phyloP scores from a whole-genome alignment of 1,140 invertebrate genomes.

The Zeugodacus cucurbitae region DNA sequence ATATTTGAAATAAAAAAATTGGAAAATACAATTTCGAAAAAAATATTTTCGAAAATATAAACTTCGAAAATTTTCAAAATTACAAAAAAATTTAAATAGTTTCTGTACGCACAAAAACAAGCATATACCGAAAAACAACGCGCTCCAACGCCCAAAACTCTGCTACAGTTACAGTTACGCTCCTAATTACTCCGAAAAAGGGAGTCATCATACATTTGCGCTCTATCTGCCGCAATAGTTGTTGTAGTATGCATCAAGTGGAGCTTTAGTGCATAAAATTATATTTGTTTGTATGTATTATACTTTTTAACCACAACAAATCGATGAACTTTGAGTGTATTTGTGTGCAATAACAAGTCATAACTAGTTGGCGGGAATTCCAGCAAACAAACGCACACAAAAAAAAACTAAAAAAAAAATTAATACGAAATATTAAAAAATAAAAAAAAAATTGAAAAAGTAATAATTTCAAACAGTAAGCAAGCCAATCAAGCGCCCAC shows the following conservation, averaged over 20 bases:
- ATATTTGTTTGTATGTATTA: background rate
- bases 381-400: background rate
- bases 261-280: background rate
- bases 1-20: background rate
- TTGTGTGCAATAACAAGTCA: background rate
- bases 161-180: constrained; percentile 13
- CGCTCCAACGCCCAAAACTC: constrained; percentile 22
- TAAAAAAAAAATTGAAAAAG: background rate
- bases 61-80: background rate
- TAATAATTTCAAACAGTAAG: background rate
- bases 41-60: background rate
- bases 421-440: background rate
- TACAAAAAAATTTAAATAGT: background rate
- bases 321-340: background rate
- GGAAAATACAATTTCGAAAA: background rate
- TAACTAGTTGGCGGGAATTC: constrained; percentile 29
- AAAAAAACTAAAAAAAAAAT: background rate
- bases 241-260: background rate
- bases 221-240: background rate
- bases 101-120: background rate
- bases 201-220: constrained; percentile 7
- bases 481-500: background rate
- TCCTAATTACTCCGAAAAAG: constrained; percentile 37
- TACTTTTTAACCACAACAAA: background rate
- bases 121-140: background rate